Evolutionary conservation across 2,113 vertebrate genomes (phyloP), one percentile per base, ranked within the genome.

Genomic region (Aleadryas rufinucha): DNA sequence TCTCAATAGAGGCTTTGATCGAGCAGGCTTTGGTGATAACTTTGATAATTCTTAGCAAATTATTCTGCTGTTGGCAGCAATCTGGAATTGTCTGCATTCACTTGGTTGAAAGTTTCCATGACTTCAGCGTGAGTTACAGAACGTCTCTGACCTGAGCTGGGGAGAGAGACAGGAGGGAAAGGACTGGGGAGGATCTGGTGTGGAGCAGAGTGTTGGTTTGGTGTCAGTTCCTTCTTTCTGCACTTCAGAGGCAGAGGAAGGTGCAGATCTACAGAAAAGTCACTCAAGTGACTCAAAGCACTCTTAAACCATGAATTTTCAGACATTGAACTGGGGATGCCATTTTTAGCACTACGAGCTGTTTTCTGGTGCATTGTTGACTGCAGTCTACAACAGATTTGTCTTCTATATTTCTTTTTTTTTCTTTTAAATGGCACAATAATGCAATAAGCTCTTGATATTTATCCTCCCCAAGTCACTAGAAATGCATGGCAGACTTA

Each of bases 71-170:
- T 59, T 90, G 64, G 50, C 84, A 87, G 45, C 23, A 59, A 52
- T 23, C 41, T 80, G 85, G 59, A 89, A 56, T 9, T 39, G 30
- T 47, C 91, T 70, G 30, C 10, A 1, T 50, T 50, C 19, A 3
- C 45, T 11, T 19, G 52, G 78, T 14, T 63, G n/a, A 56, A 77
- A 63, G 45, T 37, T 86, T 59, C 82, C 63, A 21, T 45, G 33
- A 4, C 20, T 45, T 75, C 47, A 45, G 28, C 0, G 3, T 0
- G 15, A 19, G 0, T 28, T 80, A 60, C 10, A 13, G 50, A 80
- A 21, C 14, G 28, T 10, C 52, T 39, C 3, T 16, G 28, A 11
- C 1, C 33, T 11, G 54, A 92, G 37, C 37, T 47, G 63, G n/a
- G 54, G 23, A 41, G 28, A 39, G 63, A 54, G 33, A 10, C 11